Percentiles rank a stretch among this genome's conserved stretches.
Conservation (phyloP, 2,888 invertebrate genomes). For the Erpobdella octoculata region DNA sequence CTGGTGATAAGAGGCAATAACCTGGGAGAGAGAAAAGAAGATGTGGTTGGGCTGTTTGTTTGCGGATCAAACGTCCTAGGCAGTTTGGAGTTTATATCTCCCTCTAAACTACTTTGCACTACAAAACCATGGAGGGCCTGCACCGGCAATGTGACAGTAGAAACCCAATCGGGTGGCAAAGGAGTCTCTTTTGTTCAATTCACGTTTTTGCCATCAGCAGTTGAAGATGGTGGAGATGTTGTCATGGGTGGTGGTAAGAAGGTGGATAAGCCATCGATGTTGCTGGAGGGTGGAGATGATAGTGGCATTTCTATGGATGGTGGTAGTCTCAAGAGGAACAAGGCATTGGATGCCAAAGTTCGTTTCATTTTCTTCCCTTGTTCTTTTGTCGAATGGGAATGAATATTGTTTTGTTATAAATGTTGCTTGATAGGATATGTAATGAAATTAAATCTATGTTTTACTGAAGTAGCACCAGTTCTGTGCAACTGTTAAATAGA, state of each 20-base stretch:
- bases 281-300: not conserved
- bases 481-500: no score
- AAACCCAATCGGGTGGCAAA: constrained; percentile 46
- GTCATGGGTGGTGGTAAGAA: not conserved
- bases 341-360: not conserved
- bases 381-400: no score
- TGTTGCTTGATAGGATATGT: no score
- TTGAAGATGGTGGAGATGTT: no score
- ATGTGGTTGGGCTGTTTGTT: constrained; percentile 45
- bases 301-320: constrained; percentile 3
- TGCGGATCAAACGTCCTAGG: constrained; percentile 46
- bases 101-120: constrained; percentile 42
- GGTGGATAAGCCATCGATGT: no score
- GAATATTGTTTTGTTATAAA: no score
- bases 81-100: constrained; percentile 46
- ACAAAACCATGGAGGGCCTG: constrained; percentile 46
- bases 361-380: no score
- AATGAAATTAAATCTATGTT: no score
- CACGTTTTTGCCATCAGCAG: not conserved
- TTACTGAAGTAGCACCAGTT: no score
- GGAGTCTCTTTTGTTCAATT: constrained; percentile 16
- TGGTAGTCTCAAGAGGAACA: not conserved
- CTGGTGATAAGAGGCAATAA: constrained; percentile 46
- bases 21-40: constrained; percentile 45
- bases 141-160: constrained; percentile 45